Evolutionary conservation across 1,140 invertebrate species (phyloP).

Genomic region (Tetragnatha versicolor): DNA sequence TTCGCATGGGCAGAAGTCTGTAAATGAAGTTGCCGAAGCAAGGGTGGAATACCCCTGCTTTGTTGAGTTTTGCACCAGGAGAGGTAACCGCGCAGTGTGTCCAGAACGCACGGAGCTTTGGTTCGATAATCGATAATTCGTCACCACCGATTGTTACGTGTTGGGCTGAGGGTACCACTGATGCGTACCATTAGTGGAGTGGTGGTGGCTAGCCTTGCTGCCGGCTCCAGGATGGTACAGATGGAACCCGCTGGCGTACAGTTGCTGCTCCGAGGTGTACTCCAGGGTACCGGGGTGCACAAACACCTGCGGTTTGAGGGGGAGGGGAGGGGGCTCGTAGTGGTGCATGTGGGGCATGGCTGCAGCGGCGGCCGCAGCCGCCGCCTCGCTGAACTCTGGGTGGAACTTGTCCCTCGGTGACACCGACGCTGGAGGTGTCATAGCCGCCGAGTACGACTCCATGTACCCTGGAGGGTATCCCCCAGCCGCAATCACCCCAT

Average conservation of each 20-base stretch:
- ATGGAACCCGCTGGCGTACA: too few relatives aligned
- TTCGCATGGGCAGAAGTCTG: too few relatives aligned
- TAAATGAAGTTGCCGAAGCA: neutral
- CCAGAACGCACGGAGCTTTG: neutral
- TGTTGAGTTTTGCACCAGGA: too few relatives aligned
- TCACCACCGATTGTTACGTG: constrained; percentile 8
- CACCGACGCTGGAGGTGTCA: constrained; percentile 94
- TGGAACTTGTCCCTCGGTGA: constrained; percentile 85
- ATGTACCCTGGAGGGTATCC: constrained; percentile 44
- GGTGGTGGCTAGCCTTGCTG: constrained; percentile 71
- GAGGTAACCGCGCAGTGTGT: neutral
- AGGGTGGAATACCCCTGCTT: too few relatives aligned
- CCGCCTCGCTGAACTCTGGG: constrained; percentile 53
- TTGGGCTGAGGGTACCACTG: constrained; percentile 78
- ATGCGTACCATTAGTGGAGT: constrained; percentile 68
- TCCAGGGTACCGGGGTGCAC: constrained; percentile 57
- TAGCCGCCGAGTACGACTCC: constrained; percentile 73
- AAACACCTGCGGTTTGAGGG: constrained; percentile 80
- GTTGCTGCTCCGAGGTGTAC: constrained; percentile 34
- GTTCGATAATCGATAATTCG: neutral
- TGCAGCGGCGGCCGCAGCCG: constrained; percentile 52
- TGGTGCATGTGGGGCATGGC: constrained; percentile 40
- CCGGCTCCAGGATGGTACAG: too few relatives aligned
- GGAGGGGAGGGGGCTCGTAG: constrained; percentile 73
- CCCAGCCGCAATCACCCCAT: constrained; percentile 58